Base-by-base conservation (phyloP, 2,113 vertebrate genomes). In the Anseranas semipalmata region DNA sequence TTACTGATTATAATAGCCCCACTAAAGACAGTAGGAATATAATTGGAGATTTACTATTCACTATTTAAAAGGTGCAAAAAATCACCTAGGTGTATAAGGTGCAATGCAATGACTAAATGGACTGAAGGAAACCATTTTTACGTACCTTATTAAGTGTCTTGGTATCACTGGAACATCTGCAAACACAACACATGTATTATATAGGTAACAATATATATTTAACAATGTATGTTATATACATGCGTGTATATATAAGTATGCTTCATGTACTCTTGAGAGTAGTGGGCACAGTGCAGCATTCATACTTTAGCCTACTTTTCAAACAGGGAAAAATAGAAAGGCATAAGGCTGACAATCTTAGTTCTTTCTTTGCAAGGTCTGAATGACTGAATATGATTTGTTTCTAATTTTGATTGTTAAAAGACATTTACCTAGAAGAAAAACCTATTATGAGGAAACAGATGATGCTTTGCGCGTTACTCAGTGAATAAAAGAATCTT, bases 321-420 rank as follows among this genome's bases (percentile, higher is more conserved):
- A 78, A 60, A 52, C 7, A 75, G 6, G 7, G 10, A 22, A 84
- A 63, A 89, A 62, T 15, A 43, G 27, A 88, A 83, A 91, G 32
- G 17, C 33, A 25, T 41, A 73, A 89, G 6, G 25, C 74, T 94
- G 73, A 63, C 43, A 78, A 33, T 70, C 78, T 72, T 72, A 72
- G 15, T 63, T 63, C 35, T 62, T 91, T 86, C 55, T 48, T 77
- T 75, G 10, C 43, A 81, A 90, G 52, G 22, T 88, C 68, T 91
- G 72, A 93, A 80, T 55, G 83, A 56, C 41, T 53, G 55, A 63
- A 60, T 80, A 58, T 58, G 83, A 85, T 93, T 94, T 77, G 55
- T 90, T 96, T 83, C 67, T 95, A 94, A 90, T 93, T 88, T 39
- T 4, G 2, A 81, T 75, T 89, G 39, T 86, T 94, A 83, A 90